phyloP scores from a whole-genome alignment of 1,140 invertebrate species.

The Ylistrum balloti region DNA sequence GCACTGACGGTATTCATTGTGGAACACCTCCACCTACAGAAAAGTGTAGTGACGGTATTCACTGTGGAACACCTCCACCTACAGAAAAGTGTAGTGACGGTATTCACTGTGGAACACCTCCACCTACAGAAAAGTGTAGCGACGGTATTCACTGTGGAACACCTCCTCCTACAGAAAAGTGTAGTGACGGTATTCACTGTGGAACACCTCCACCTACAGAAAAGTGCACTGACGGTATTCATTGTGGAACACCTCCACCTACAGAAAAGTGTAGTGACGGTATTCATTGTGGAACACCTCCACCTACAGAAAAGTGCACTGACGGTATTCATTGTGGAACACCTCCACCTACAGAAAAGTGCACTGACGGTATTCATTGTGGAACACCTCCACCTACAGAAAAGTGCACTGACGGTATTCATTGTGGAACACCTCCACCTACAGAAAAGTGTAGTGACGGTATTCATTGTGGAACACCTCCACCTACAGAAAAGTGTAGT shows the following conservation, averaged over 20 bases:
- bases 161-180: background rate
- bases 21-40: background rate
- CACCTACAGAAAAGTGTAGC: background rate
- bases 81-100: background rate
- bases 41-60: background rate
- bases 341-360: background rate
- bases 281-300: background rate
- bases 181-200: background rate
- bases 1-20: background rate
- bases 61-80: background rate
- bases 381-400: background rate
- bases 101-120: background rate
- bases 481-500: background rate
- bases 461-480: background rate
- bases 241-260: background rate
- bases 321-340: slow-evolving; percentile 6
- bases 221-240: background rate
- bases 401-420: background rate
- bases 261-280: background rate
- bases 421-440: background rate
- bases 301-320: background rate
- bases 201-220: background rate
- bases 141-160: background rate
- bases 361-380: background rate
- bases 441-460: background rate